Evolutionary conservation across 2,797 vertebrate species (phyloP).

Genomic region (Kryptolebias ocellatus): DNA sequence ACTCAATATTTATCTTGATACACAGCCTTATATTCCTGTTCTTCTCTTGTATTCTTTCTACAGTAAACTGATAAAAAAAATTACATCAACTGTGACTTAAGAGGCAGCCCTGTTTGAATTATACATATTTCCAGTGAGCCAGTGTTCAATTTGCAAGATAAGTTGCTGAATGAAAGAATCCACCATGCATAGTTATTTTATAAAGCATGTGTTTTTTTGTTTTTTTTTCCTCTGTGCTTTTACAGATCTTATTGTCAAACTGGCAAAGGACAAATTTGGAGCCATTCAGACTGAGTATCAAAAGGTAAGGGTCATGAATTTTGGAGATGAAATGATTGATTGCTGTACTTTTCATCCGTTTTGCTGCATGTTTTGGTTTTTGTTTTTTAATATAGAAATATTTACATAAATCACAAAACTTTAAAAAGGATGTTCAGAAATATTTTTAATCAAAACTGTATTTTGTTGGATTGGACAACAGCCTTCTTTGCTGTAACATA

Average conservation of each 20-base stretch:
- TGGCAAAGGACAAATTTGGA: slow-evolving; percentile 82
- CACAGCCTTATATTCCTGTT: too few species aligned
- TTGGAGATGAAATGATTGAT: slow-evolving; percentile 10
- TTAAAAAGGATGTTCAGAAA: background rate
- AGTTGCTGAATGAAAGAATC: background rate
- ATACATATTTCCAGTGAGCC: too few species aligned
- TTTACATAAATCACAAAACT: too few species aligned
- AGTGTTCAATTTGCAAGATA: too few species aligned
- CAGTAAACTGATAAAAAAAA: too few species aligned
- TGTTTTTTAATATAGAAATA: slow-evolving; percentile 5
- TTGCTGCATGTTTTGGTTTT: slow-evolving; percentile 3
- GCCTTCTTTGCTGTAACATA: background rate
- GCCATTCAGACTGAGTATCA: slow-evolving; percentile 80
- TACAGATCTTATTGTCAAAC: slow-evolving; percentile 82
- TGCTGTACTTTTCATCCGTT: background rate
- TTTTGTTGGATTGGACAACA: background rate
- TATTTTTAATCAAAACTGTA: background rate
- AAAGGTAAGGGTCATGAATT: slow-evolving; percentile 74
- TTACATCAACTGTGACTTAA: too few species aligned
- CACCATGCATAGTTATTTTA: background rate
- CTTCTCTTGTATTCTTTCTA: too few species aligned
- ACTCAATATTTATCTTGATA: too few species aligned
- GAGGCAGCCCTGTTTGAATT: too few species aligned
- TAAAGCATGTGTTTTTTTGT: slow-evolving; percentile 9
- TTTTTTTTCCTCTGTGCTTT: slow-evolving; percentile 48